A percentile compares a stretch with the other conserved stretches of the same genome.
These are phyloP conservation scores for Prunella fulvescens DNA, from an alignment of 2,113 vertebrate species.

Conservation along the genomic window DNA sequence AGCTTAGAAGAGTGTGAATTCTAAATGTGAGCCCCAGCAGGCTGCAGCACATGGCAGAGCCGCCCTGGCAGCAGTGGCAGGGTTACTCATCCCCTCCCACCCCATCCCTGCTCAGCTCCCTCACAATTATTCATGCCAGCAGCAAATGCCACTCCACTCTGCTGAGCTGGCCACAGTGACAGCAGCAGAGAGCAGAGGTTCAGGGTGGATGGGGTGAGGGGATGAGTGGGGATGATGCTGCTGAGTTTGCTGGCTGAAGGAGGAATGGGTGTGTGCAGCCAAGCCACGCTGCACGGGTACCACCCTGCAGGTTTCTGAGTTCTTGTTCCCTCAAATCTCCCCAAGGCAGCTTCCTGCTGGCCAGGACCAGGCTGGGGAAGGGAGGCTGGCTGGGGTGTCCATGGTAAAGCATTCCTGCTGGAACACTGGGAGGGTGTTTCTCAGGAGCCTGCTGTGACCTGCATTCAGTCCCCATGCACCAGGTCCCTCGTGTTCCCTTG, in stretches of 20 bases:
- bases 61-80: not conserved
- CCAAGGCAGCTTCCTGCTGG: not conserved
- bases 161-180: not conserved
- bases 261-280: too few species aligned
- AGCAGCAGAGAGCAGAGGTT: not conserved
- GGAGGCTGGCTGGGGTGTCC: not conserved
- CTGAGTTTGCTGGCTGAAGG: not conserved
- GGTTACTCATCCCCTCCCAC: not conserved
- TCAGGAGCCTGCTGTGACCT: not conserved
- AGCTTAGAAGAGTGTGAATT: not conserved
- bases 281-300: fast-evolving
- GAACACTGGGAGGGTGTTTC: not conserved
- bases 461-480: not conserved
- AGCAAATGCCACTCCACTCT: not conserved
- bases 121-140: not conserved
- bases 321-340: not conserved
- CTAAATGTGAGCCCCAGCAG: not conserved
- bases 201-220: not conserved
- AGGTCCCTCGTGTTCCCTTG: not conserved
- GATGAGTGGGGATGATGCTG: too few species aligned
- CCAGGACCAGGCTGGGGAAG: not conserved
- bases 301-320: not conserved
- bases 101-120: not conserved
- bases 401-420: not conserved
- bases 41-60: not conserved